These are phyloP conservation scores for Mustela lutreola DNA, from an alignment of 2,113 vertebrate species.

Conservation along the genomic window DNA sequence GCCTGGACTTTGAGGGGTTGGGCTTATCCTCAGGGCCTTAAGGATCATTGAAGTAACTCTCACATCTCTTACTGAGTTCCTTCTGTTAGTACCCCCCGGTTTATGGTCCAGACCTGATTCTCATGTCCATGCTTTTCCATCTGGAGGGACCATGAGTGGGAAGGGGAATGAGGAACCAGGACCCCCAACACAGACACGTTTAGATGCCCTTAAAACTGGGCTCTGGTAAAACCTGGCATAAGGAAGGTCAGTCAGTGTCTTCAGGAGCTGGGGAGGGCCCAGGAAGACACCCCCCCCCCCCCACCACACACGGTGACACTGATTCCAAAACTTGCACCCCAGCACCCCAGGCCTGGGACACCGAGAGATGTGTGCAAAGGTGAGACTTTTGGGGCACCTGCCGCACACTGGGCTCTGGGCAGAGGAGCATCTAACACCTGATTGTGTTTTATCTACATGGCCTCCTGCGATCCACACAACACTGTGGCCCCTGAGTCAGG, in stretches of 20 bases:
- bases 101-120: neutral
- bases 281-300: neutral
- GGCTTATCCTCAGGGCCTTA: neutral
- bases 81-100: neutral
- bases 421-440: neutral
- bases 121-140: neutral
- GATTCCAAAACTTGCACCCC: neutral
- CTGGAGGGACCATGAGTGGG: neutral
- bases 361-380: neutral
- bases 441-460: neutral
- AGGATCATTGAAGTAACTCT: neutral
- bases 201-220: neutral
- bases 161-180: neutral
- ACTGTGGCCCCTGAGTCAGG: neutral
- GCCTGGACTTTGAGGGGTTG: neutral
- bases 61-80: neutral
- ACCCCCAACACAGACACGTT: neutral
- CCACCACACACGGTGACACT: neutral
- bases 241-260: neutral
- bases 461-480: fast-evolving
- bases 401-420: neutral
- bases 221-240: neutral
- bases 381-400: neutral
- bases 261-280: neutral
- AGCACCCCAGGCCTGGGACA: neutral